phyloP scores from a whole-genome alignment of 2,797 vertebrate genomes.

The Loris lydekkerianus region DNA sequence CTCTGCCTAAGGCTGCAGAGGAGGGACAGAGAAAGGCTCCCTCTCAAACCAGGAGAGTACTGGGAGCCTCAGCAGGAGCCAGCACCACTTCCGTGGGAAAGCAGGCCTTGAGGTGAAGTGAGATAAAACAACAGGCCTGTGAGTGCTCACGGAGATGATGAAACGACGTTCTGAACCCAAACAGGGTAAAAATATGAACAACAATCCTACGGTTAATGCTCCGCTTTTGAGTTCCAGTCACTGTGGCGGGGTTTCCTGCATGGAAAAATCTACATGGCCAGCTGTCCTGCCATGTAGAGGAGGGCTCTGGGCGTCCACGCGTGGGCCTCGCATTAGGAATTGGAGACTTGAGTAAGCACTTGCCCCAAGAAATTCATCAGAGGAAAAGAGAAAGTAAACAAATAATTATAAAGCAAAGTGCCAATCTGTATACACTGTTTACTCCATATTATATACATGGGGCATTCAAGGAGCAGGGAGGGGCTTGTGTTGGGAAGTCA shows the following conservation, averaged over 20 bases:
- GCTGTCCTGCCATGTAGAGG: background rate
- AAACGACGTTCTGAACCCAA: background rate
- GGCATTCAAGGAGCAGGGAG: background rate
- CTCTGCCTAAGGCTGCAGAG: background rate
- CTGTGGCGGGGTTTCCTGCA: background rate
- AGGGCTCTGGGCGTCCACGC: background rate
- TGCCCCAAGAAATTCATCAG: background rate
- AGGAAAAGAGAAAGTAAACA: background rate
- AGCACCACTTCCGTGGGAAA: background rate
- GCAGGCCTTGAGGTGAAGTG: background rate
- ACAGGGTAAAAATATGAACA: background rate
- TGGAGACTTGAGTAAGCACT: background rate
- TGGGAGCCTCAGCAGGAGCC: background rate
- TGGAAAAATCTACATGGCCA: background rate
- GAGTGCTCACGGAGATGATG: background rate
- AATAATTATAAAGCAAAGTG: background rate
- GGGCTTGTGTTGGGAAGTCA: background rate
- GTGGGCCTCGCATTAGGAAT: background rate
- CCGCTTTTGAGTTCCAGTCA: background rate
- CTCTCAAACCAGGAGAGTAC: background rate
- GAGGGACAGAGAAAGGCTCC: background rate
- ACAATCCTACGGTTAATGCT: too few relatives aligned
- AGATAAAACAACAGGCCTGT: background rate
- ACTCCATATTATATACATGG: background rate
- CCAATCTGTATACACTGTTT: background rate